A percentile compares a stretch with the other conserved stretches of the same genome.
Conservation (phyloP, 2,888 invertebrate genomes). For the Hydraecia micacea region DNA sequence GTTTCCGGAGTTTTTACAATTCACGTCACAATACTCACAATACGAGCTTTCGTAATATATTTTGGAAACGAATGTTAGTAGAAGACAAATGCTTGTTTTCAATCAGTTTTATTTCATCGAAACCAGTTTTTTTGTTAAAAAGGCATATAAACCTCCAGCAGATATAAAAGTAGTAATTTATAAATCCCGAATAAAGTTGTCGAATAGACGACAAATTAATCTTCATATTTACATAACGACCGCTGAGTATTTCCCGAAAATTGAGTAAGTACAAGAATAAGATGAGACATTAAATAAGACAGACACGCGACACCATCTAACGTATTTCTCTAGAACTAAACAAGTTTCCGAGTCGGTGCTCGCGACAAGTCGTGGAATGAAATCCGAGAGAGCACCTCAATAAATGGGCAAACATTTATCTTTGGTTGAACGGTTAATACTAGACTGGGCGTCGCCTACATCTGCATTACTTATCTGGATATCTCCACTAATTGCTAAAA, state of each 20-base stretch:
- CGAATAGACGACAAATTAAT: conserved; percentile 45
- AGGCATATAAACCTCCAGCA: conserved; percentile 6
- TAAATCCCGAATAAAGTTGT: conserved; percentile 54
- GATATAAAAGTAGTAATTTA: conserved; percentile 46
- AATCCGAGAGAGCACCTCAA: conserved; percentile 74
- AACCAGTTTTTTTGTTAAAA: conserved; percentile 18
- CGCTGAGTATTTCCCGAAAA: conserved; percentile 59
- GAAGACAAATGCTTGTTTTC: conserved; percentile 20
- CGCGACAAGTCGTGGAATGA: conserved; percentile 68
- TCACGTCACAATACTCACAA: conserved; percentile 47
- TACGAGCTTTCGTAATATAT: conserved; percentile 46
- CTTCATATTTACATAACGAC: conserved; percentile 59
- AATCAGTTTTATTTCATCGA: conserved; percentile 34
- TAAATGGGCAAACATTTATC: conserved; percentile 78
- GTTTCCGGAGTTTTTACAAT: conserved; percentile 58
- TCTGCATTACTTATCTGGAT: conserved; percentile 56
- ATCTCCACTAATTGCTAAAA: conserved; percentile 50
- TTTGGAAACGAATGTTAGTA: conserved; percentile 18
- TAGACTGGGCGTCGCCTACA: conserved; percentile 72
- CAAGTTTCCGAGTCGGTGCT: conserved; percentile 66
- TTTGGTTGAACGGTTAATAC: conserved; percentile 72
- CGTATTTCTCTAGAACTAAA: conserved; percentile 69
- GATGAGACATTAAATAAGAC: conserved; percentile 69
- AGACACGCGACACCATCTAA: conserved; percentile 69
- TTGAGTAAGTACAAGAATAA: conserved; percentile 64